Conservation (phyloP, 2,888 invertebrate species). For the Aplocera efformata region DNA sequence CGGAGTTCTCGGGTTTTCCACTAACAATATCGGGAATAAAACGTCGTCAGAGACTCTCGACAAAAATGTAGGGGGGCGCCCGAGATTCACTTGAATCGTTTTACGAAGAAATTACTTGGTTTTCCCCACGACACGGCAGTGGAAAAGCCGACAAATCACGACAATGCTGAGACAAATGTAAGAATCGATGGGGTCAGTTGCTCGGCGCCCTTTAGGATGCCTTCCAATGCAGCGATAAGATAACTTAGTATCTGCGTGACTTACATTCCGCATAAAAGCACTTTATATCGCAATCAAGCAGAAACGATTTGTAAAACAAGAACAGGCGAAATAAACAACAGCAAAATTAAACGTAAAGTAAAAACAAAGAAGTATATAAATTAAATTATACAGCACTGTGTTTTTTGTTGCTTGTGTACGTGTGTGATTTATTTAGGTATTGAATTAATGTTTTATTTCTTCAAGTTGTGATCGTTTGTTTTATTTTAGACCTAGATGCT, state of each 20-base stretch:
- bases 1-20: constrained; percentile 1
- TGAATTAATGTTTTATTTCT: no score
- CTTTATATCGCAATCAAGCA: no score
- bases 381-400: constrained; percentile 22
- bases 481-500: no score
- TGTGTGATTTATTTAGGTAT: no score
- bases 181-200: constrained; percentile 37
- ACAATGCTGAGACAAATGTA: constrained; percentile 1
- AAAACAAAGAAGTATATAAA: not conserved
- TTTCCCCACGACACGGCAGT: constrained; percentile 4
- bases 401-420: no score
- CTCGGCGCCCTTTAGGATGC: constrained; percentile 11
- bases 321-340: not conserved
- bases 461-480: no score
- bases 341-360: not conserved
- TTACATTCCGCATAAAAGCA: constrained; percentile 3
- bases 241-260: no score
- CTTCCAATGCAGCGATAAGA: constrained; percentile 2
- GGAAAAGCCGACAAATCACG: not conserved
- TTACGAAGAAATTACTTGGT: constrained; percentile 1
- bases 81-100: not conserved
- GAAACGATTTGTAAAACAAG: not conserved
- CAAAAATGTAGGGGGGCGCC: not conserved
- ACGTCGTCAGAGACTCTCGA: not conserved
- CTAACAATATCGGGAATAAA: not conserved